Conservation (phyloP, 2,888 invertebrate genomes). For the Xestoiulus laeticollis region DNA sequence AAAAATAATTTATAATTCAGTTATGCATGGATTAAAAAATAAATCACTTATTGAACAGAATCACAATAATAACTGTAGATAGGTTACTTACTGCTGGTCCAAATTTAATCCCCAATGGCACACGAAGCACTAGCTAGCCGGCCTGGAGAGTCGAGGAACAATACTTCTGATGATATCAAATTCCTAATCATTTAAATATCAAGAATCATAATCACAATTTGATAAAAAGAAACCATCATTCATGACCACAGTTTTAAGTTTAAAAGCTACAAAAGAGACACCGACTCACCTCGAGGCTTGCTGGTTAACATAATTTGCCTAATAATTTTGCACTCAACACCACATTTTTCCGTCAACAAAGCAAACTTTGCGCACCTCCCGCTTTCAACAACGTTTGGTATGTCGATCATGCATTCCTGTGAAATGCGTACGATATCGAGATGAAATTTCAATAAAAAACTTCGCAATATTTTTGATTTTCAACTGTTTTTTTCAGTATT, state of each 20-base stretch:
- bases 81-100: background rate
- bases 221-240: background rate
- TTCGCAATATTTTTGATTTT: background rate
- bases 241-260: background rate
- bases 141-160: background rate
- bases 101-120: background rate
- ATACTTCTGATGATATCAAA: slow-evolving; percentile 19
- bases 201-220: background rate
- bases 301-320: background rate
- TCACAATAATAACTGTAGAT: background rate
- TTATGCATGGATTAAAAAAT: too few species aligned
- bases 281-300: background rate
- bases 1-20: too few species aligned
- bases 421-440: background rate
- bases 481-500: background rate
- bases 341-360: slow-evolving; percentile 22
- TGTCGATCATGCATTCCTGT: background rate
- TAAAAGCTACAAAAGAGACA: background rate
- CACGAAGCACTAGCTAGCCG: background rate
- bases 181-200: background rate
- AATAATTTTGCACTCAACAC: slow-evolving; percentile 34
- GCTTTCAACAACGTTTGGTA: background rate
- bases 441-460: background rate
- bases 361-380: slow-evolving; percentile 40
- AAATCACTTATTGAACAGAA: too few species aligned